Percentiles rank a stretch among this genome's conserved stretches.
Evolutionary conservation across 2,113 vertebrate species (phyloP).

Genomic region (Melospiza melodia): DNA sequence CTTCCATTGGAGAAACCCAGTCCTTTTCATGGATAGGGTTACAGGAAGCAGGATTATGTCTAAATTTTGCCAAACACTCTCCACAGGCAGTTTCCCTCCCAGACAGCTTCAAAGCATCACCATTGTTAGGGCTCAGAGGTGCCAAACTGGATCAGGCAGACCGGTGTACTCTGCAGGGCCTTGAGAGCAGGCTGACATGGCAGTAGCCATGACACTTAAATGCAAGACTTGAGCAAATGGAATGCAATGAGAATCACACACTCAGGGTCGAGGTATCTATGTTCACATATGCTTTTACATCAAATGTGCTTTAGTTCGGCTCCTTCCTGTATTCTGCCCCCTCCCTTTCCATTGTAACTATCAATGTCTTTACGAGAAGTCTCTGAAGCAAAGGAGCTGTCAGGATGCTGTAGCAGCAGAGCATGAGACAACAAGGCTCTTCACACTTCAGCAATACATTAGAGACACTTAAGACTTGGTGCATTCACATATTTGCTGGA

Average conservation of each 20-base stretch:
- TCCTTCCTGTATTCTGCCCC: background rate
- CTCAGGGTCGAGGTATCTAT: fast-evolving
- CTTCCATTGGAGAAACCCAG: background rate
- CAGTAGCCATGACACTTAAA: background rate
- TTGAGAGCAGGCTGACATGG: background rate
- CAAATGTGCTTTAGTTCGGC: background rate
- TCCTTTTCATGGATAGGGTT: background rate
- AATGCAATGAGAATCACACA: background rate
- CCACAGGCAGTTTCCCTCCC: background rate
- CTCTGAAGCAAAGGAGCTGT: background rate
- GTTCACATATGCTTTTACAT: background rate
- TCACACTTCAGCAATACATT: background rate
- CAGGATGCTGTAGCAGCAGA: background rate
- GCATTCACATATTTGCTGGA: background rate
- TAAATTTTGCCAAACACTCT: background rate
- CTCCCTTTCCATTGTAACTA: background rate
- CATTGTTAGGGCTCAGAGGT: background rate
- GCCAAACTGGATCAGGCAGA: background rate
- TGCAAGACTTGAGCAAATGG: background rate
- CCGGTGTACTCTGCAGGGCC: background rate
- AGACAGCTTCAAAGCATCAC: background rate
- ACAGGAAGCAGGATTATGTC: background rate
- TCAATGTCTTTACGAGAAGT: background rate
- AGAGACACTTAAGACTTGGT: background rate
- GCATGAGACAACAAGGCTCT: background rate